A percentile compares a stretch with the other conserved stretches of the same genome.
These are phyloP conservation scores for Habroteleia sp. DNA, from an alignment of 2,888 invertebrate genomes.

Conservation along the genomic window DNA sequence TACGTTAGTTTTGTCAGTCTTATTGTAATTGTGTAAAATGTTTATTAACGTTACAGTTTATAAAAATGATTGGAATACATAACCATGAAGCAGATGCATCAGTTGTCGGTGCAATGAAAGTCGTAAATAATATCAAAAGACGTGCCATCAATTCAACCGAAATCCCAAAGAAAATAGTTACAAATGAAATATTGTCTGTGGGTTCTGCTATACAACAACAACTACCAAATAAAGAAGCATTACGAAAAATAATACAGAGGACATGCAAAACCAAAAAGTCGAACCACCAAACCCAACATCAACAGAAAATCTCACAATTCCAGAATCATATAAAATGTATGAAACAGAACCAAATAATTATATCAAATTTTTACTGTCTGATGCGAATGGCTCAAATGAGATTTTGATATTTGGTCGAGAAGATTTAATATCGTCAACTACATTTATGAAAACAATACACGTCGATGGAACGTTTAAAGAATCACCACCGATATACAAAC, in stretches of 20 bases:
- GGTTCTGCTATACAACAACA: background rate
- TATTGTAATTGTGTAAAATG: no score
- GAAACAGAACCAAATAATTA: background rate
- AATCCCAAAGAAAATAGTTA: background rate
- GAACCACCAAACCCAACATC: background rate
- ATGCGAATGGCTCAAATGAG: background rate
- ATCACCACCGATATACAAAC: constrained; percentile 3
- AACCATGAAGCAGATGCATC: background rate
- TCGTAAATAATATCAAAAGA: background rate
- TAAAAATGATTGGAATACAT: background rate
- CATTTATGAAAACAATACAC: background rate
- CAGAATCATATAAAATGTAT: background rate
- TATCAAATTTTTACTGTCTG: background rate
- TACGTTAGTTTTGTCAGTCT: no score
- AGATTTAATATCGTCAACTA: background rate
- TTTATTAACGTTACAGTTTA: background rate
- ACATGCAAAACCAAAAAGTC: background rate
- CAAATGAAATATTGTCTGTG: background rate
- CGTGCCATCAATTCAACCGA: background rate
- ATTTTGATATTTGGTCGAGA: constrained; percentile 2
- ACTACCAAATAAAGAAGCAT: background rate
- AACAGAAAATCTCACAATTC: background rate
- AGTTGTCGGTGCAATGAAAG: background rate
- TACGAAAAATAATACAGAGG: background rate
- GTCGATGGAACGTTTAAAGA: constrained; percentile 22